Conservation (phyloP, 1,140 invertebrate species). For the Hyles euphorbiae region DNA sequence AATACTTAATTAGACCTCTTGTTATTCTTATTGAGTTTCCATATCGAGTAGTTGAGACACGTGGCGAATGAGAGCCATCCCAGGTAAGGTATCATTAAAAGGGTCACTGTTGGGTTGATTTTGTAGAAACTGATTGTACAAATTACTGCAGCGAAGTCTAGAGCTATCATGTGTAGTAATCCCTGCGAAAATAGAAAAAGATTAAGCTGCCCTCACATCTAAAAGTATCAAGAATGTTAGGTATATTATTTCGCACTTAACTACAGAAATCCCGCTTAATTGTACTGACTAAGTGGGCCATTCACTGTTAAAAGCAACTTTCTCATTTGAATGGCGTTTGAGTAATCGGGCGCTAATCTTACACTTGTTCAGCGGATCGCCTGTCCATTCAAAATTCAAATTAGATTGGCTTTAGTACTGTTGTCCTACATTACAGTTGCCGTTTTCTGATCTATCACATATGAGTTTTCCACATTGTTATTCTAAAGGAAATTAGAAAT, state of each 20-base stretch:
- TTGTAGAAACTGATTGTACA: conserved; percentile 80
- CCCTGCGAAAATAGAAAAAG: conserved; percentile 3
- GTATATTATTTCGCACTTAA: conserved; percentile 24
- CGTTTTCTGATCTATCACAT: no score
- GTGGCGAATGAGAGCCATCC: conserved; percentile 84
- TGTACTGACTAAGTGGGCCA: neutral
- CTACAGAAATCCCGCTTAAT: neutral
- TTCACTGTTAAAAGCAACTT: neutral
- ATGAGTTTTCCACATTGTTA: no score
- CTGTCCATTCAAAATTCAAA: no score
- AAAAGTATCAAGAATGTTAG: no score
- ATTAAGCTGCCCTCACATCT: no score
- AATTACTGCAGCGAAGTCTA: conserved; percentile 79
- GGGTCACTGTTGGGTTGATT: conserved; percentile 81
- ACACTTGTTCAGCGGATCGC: no score
- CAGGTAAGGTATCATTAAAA: conserved; percentile 85
- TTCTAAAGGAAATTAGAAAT: no score
- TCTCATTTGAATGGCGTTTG: no score
- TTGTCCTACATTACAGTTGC: no score
- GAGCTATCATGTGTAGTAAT: conserved; percentile 70
- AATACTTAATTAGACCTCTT: no score
- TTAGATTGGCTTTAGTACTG: no score
- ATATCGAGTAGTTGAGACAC: conserved; percentile 80
- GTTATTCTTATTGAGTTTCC: conserved; percentile 50
- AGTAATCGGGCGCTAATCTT: no score